These are phyloP conservation scores for Thymelicus sylvestris DNA, from an alignment of 2,888 invertebrate species.

Conservation along the genomic window DNA sequence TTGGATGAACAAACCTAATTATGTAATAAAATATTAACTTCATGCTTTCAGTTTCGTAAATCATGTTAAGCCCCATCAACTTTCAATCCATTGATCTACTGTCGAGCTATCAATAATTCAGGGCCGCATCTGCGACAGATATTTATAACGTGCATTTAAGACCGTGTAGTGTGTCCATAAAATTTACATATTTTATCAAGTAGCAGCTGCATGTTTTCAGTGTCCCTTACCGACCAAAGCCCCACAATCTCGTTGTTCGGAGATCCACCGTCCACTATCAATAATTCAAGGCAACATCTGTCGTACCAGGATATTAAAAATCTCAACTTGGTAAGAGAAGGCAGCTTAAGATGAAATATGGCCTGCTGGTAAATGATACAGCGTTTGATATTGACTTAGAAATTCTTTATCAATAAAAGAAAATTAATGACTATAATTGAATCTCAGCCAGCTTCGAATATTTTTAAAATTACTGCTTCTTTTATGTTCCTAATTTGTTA, in stretches of 20 bases:
- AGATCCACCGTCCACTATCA: slow-evolving; percentile 10
- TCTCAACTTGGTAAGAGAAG: background rate
- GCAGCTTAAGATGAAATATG: slow-evolving; percentile 1
- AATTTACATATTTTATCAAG: too few species aligned
- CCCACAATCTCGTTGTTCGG: background rate
- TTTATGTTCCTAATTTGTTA: background rate
- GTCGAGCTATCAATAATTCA: slow-evolving; percentile 21
- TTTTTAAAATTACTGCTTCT: background rate
- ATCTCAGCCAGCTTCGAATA: background rate
- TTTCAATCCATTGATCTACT: background rate
- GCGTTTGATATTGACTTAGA: slow-evolving; percentile 1
- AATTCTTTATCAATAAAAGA: slow-evolving; percentile 1
- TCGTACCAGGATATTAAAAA: slow-evolving; percentile 21
- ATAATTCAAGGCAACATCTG: slow-evolving; percentile 20
- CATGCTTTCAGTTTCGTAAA: background rate
- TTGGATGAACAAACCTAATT: too few species aligned
- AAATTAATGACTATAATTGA: background rate
- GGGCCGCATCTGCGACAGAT: too few species aligned
- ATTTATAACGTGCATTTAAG: too few species aligned
- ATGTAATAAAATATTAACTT: background rate
- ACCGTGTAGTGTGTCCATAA: too few species aligned
- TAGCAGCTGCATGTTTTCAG: background rate
- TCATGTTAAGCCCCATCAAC: background rate
- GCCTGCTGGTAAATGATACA: background rate
- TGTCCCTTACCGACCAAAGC: background rate